Conservation (phyloP, 2,888 invertebrate genomes). For the Acronicta aceris region DNA sequence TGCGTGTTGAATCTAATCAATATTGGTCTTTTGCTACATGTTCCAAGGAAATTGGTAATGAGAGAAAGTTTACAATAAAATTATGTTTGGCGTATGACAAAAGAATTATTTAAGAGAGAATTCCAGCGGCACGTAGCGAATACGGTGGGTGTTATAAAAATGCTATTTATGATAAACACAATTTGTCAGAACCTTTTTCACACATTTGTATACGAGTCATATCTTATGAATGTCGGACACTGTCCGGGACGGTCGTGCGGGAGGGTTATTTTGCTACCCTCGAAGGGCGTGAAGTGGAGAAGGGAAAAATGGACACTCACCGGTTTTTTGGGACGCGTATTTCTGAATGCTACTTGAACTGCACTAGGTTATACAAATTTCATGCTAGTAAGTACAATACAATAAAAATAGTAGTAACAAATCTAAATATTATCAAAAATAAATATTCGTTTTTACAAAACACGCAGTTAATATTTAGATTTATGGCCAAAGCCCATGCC, state of each 20-base stretch:
- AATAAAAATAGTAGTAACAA: no score
- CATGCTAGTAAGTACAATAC: no score
- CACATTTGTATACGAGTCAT: slow-evolving; percentile 54
- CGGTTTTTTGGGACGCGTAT: slow-evolving; percentile 47
- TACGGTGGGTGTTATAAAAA: slow-evolving; percentile 29
- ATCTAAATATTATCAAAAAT: no score
- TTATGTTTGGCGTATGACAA: no score
- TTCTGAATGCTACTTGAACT: slow-evolving; percentile 15
- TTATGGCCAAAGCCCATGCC: no score
- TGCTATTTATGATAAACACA: slow-evolving; percentile 49
- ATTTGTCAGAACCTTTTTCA: slow-evolving; percentile 52
- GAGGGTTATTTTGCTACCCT: slow-evolving; percentile 49
- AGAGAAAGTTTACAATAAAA: no score
- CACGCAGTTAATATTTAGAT: no score
- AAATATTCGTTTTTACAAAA: no score
- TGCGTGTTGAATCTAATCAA: no score
- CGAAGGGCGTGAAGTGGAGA: slow-evolving; percentile 40
- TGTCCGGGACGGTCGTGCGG: slow-evolving; percentile 18
- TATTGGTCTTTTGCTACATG: no score
- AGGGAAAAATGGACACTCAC: slow-evolving; percentile 53
- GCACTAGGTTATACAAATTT: background rate
- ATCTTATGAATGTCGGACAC: slow-evolving; percentile 44
- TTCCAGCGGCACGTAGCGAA: slow-evolving; percentile 8
- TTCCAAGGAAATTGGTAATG: no score
- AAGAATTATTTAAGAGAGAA: background rate